These are phyloP conservation scores for Bovichtus variegatus DNA, from an alignment of 2,797 vertebrate genomes.

Conservation along the genomic window DNA sequence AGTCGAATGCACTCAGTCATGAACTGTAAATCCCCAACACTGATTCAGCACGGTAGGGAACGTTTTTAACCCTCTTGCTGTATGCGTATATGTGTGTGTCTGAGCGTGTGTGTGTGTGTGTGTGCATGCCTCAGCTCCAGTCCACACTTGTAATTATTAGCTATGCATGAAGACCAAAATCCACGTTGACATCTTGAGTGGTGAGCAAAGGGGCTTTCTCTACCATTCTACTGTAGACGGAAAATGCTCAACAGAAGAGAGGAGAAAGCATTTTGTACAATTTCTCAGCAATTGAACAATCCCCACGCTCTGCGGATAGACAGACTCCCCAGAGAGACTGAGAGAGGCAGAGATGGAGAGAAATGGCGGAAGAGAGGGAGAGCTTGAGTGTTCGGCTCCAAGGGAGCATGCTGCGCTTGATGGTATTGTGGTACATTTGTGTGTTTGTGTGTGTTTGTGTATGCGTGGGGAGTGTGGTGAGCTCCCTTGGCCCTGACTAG, in stretches of 20 bases:
- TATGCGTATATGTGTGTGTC: slow-evolving; percentile 14
- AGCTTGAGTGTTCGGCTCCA: slow-evolving; percentile 73
- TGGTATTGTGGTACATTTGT: slow-evolving; percentile 77
- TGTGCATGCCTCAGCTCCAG: slow-evolving; percentile 69
- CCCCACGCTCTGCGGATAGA: slow-evolving; percentile 91
- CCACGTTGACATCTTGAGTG: slow-evolving; percentile 94
- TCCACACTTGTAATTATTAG: slow-evolving; percentile 94
- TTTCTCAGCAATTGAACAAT: slow-evolving; percentile 97
- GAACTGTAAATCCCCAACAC: slow-evolving; percentile 61
- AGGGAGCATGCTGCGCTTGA: slow-evolving; percentile 76
- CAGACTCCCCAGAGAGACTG: slow-evolving; percentile 93
- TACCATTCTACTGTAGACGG: slow-evolving; percentile 83
- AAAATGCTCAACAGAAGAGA: slow-evolving; percentile 72
- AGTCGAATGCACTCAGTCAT: slow-evolving; percentile 70
- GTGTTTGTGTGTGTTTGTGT: slow-evolving; percentile 39
- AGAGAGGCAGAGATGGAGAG: slow-evolving; percentile 81
- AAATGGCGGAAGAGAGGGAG: slow-evolving; percentile 70
- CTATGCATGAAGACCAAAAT: slow-evolving; percentile 95
- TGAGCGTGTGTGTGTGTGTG: slow-evolving; percentile 26
- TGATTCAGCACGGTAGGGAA: slow-evolving; percentile 62
- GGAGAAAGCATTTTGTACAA: slow-evolving; percentile 95
- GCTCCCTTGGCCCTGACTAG: slow-evolving; percentile 67
- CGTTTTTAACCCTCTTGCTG: slow-evolving; percentile 19
- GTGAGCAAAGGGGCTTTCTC: slow-evolving; percentile 92
- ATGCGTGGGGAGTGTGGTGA: slow-evolving; percentile 65